Evolutionary conservation across 2,113 vertebrate species (phyloP).

Genomic region (Monarcha castaneiventris): DNA sequence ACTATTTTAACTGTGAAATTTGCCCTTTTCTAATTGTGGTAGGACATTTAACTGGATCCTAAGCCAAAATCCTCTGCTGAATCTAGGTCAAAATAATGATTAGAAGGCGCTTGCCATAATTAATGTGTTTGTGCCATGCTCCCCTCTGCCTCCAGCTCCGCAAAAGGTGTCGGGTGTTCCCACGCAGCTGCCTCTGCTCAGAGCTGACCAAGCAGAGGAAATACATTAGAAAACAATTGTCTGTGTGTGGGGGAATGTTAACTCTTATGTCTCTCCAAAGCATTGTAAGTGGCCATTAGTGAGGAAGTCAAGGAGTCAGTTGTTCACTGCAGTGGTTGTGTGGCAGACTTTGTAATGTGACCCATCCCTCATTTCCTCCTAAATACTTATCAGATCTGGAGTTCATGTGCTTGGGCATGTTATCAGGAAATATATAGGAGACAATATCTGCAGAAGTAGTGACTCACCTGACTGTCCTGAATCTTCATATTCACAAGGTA

Average conservation of each 20-base stretch:
- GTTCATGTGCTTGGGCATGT: neutral
- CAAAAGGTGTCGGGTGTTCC: neutral
- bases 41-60: neutral
- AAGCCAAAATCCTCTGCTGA: neutral
- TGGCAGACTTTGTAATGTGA: neutral
- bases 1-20: neutral
- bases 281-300: constrained; percentile 22
- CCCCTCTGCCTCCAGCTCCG: neutral
- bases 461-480: neutral
- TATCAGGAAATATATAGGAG: neutral
- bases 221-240: neutral
- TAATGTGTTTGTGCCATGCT: neutral
- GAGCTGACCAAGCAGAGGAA: neutral
- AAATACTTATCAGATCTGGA: neutral
- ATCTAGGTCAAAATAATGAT: neutral
- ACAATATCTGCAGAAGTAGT: neutral
- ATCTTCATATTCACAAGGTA: neutral
- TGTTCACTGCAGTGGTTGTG: neutral
- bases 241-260: neutral
- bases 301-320: constrained; percentile 35
- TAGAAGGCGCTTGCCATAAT: neutral
- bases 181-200: neutral
- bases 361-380: neutral
- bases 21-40: neutral
- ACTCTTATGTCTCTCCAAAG: constrained; percentile 1